Percentiles rank a stretch among this genome's conserved stretches.
phyloP scores from a whole-genome alignment of 2,113 vertebrate species.

The Calyptommatus sinebrachiatus region DNA sequence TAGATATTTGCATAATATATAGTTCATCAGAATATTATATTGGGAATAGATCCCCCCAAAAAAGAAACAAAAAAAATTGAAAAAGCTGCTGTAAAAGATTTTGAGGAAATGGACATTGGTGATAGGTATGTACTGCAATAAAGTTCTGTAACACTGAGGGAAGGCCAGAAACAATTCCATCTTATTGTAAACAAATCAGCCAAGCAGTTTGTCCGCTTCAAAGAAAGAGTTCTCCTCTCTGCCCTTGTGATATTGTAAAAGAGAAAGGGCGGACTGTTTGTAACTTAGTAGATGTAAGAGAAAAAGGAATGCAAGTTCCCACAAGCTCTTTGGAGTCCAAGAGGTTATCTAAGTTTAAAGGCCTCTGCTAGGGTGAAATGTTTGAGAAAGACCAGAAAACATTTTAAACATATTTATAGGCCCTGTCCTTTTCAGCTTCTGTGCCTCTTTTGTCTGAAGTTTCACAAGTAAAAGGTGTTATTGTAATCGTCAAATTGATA shows the following conservation, averaged over 20 bases:
- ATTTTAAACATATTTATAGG: slow-evolving; percentile 62
- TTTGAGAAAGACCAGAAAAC: slow-evolving; percentile 70
- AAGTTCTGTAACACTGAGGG: too few species aligned
- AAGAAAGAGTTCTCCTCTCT: neutral
- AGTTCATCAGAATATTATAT: neutral
- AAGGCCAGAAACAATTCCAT: neutral
- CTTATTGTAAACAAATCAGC: neutral
- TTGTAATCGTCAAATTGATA: slow-evolving; percentile 50
- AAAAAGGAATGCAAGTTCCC: slow-evolving; percentile 54
- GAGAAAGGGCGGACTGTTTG: neutral
- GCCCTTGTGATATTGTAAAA: neutral
- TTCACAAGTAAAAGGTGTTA: slow-evolving; percentile 50
- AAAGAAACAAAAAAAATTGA: neutral
- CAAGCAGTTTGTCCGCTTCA: neutral
- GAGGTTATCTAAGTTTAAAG: slow-evolving; percentile 76
- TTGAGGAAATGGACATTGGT: neutral
- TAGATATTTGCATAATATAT: neutral
- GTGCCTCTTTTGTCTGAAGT: slow-evolving; percentile 53
- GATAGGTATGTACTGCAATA: neutral
- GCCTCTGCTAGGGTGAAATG: slow-evolving; percentile 60
- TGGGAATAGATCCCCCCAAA: neutral
- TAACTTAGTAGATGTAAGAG: neutral
- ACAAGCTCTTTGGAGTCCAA: slow-evolving; percentile 60
- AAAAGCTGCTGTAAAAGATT: neutral
- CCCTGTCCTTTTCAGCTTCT: slow-evolving; percentile 45